Conservation (phyloP, 2,888 invertebrate genomes). For the Sinopyrophorus schimmeli region DNA sequence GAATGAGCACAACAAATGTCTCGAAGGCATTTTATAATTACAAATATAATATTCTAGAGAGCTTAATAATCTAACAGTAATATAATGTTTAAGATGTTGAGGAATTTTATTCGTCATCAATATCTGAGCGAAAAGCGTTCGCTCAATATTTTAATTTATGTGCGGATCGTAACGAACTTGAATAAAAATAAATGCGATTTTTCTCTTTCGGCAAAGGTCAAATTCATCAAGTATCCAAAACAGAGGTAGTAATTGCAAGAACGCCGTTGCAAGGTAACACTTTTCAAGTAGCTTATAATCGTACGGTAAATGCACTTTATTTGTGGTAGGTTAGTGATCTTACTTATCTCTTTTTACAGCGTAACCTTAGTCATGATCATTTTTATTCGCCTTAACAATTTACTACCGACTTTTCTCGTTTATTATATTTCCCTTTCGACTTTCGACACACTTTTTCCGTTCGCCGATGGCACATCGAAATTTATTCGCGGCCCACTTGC, state of each 20-base stretch:
- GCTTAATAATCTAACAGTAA: constrained; percentile 8
- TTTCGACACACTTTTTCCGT: too few species aligned
- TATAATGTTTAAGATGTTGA: neutral
- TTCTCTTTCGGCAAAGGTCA: neutral
- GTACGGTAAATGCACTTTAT: constrained; percentile 28
- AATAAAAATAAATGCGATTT: neutral
- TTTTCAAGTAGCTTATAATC: constrained; percentile 8
- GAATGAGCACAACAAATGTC: constrained; percentile 15
- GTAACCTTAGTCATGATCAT: constrained; percentile 16
- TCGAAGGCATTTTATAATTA: constrained; percentile 13
- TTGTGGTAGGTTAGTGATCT: constrained; percentile 42
- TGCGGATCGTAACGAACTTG: neutral
- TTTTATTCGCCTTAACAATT: constrained; percentile 11
- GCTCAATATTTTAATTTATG: neutral
- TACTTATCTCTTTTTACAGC: constrained; percentile 28
- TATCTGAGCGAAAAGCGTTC: neutral
- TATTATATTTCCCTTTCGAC: too few species aligned
- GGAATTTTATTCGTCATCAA: too few species aligned
- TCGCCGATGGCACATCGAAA: too few species aligned
- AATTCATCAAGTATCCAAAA: constrained; percentile 5
- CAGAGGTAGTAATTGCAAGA: constrained; percentile 3
- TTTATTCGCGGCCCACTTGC: too few species aligned
- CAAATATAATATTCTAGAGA: constrained; percentile 7
- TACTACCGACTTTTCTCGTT: constrained; percentile 9
- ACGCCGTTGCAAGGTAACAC: constrained; percentile 10